Evolutionary conservation across 2,888 invertebrate genomes (phyloP), one percentile per base, ranked within the genome.

Genomic region (Cosmia pyralina): DNA sequence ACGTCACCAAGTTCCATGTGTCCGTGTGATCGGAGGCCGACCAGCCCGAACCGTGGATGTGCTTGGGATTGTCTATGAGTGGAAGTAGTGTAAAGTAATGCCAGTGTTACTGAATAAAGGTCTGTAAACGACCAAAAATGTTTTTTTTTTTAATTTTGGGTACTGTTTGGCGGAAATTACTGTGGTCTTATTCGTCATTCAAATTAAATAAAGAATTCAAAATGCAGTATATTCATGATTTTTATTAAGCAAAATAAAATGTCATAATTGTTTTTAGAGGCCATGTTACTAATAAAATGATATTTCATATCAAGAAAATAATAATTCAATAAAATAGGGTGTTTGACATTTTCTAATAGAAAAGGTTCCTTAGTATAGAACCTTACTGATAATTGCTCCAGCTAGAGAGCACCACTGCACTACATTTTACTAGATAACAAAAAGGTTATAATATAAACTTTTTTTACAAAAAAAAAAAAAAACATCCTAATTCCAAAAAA

Each of bases 1-100:
- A 99, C 93, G 97, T 99, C 85, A 99, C 99, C 63, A 98, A 98
- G 95, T 99, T 99, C 96, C 99, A 99, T 96, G 98, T 99, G 89
- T 97, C 99, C 90, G 98, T 98, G 98, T 98, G 97, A 97, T 93
- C 88, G 77, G 88, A 87, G 82, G 82, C 76, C 67, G 82, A 85
- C 58, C 74, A 70, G 22, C 84, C 81, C 28, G 82, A 83, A 62
- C 76, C 82, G 6, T 90, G 88, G 88, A 85, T 84, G 62, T 85
- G 79, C 71, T 67, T 83, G 52, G 81, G 81, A 71, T 67, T 70
- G 48, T 28, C 72, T 67, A 60, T 68, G 57, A 73, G 28, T 65
- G 72, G 62, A 46, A 58, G 48, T 67, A 66, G 67, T 77, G 48
- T 65, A 63, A 66, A 76, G 73, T 82, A 70, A 69, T 64, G 48